phyloP scores from a whole-genome alignment of 2,888 invertebrate genomes.

The Tanypteryx hageni region DNA sequence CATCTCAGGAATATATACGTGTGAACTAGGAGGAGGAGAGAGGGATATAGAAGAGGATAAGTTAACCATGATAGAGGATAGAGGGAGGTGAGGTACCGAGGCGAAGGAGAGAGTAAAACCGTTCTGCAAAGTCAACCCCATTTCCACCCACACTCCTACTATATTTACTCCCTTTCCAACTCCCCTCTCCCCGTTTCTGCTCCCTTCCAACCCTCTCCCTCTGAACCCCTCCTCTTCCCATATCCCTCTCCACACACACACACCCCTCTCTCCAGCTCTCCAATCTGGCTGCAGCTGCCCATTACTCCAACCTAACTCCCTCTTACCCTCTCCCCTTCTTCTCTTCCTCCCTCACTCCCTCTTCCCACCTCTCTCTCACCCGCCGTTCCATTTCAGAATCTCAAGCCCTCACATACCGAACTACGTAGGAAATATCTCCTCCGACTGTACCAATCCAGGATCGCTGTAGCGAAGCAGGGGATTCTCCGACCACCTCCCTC shows the following conservation, averaged over 20 bases:
- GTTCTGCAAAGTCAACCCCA: conserved; percentile 63
- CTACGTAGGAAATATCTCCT: conserved; percentile 31
- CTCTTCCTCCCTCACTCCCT: neutral
- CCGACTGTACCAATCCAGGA: too few relatives aligned
- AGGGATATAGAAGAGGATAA: neutral
- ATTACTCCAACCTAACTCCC: neutral
- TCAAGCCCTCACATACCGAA: conserved; percentile 2
- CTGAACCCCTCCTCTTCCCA: neutral
- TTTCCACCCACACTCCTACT: conserved; percentile 60
- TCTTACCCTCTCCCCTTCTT: neutral
- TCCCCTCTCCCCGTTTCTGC: neutral
- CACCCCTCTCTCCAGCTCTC: neutral
- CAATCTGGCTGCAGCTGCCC: conserved; percentile 64
- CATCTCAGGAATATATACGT: neutral
- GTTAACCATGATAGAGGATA: too few relatives aligned
- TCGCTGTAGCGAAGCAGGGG: too few relatives aligned
- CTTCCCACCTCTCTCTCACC: neutral
- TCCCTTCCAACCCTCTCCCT: neutral
- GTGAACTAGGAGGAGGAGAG: neutral
- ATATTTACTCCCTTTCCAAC: conserved; percentile 53
- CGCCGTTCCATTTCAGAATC: conserved; percentile 1
- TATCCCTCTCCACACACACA: neutral
- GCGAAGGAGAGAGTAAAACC: conserved; percentile 40
- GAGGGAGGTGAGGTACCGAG: neutral
- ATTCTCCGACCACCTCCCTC: neutral